These are phyloP conservation scores for Tenthredo scrophulariae DNA, from an alignment of 2,888 invertebrate species.

Conservation along the genomic window DNA sequence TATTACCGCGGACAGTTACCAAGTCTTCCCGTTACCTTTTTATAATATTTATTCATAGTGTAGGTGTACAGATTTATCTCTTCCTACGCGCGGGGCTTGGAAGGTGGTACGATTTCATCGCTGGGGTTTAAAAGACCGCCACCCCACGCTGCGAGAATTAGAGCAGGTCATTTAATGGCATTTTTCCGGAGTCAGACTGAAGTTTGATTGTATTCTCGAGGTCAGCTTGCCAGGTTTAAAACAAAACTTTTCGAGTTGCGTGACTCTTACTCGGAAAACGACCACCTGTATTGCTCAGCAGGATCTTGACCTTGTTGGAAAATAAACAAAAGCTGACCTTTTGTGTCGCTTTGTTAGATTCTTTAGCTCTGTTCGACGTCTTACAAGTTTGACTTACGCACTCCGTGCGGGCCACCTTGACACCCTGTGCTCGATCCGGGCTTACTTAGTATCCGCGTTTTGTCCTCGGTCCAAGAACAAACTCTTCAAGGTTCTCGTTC, in stretches of 20 bases:
- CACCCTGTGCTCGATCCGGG: slow-evolving; percentile 49
- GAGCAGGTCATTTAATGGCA: background rate
- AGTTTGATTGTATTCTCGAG: slow-evolving; percentile 12
- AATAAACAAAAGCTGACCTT: slow-evolving; percentile 30
- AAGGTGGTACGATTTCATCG: slow-evolving; percentile 1
- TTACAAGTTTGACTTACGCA: slow-evolving; percentile 6
- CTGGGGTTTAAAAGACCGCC: background rate
- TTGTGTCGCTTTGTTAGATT: slow-evolving; percentile 6
- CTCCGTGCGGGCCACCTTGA: slow-evolving; percentile 8
- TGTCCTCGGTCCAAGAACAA: slow-evolving; percentile 24
- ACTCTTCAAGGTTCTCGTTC: slow-evolving; percentile 13
- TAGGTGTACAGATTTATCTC: slow-evolving; percentile 52
- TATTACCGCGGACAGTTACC: slow-evolving; percentile 68
- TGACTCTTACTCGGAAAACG: slow-evolving; percentile 14
- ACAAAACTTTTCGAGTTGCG: background rate
- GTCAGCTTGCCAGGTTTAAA: slow-evolving; percentile 2
- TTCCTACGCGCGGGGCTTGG: background rate
- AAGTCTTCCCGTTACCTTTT: slow-evolving; percentile 55
- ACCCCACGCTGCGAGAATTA: slow-evolving; percentile 20
- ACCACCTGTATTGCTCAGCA: slow-evolving; percentile 49
- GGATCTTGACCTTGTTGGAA: slow-evolving; percentile 41
- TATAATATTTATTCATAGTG: slow-evolving; percentile 58
- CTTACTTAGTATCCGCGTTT: background rate
- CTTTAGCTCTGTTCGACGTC: background rate
- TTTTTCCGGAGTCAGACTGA: background rate